phyloP scores from a whole-genome alignment of 2,113 vertebrate species.

The Heterochromis multidens region DNA sequence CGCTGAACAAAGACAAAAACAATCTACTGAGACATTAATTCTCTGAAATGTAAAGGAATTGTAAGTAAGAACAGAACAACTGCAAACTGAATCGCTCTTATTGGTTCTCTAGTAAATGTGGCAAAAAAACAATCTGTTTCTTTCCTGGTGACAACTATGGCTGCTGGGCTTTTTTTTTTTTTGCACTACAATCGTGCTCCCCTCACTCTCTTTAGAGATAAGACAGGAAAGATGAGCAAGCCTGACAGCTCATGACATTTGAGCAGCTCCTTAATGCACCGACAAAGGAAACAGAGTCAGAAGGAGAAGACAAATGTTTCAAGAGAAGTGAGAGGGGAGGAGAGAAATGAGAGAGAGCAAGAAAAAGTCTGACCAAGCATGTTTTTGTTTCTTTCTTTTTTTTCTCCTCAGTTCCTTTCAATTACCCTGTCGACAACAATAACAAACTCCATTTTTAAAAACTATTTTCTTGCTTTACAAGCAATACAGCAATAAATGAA shows the following conservation, averaged over 20 bases:
- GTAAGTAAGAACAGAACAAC: not conserved
- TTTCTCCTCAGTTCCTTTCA: not conserved
- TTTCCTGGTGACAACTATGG: not conserved
- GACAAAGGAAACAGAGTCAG: constrained; percentile 32
- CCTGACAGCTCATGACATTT: constrained; percentile 54
- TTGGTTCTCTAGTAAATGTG: not conserved
- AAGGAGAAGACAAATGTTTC: constrained; percentile 26
- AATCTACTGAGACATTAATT: not conserved
- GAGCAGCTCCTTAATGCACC: constrained; percentile 25
- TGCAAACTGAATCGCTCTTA: not conserved
- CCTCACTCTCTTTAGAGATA: constrained; percentile 17
- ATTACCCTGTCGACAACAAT: not conserved
- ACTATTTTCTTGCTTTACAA: not conserved
- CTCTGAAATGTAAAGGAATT: not conserved
- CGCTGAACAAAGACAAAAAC: not conserved
- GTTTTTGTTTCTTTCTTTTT: too few relatives aligned
- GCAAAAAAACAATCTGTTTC: not conserved
- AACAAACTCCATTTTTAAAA: not conserved
- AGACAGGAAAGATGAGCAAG: constrained; percentile 28
- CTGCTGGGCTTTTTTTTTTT: not conserved
- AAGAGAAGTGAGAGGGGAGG: constrained; percentile 12
- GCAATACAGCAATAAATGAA: not conserved
- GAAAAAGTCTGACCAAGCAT: constrained; percentile 13
- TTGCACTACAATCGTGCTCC: not conserved
- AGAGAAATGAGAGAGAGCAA: not conserved